Evolutionary conservation across 2,113 vertebrate species (phyloP).

Genomic region (Burhinus oedicnemus): DNA sequence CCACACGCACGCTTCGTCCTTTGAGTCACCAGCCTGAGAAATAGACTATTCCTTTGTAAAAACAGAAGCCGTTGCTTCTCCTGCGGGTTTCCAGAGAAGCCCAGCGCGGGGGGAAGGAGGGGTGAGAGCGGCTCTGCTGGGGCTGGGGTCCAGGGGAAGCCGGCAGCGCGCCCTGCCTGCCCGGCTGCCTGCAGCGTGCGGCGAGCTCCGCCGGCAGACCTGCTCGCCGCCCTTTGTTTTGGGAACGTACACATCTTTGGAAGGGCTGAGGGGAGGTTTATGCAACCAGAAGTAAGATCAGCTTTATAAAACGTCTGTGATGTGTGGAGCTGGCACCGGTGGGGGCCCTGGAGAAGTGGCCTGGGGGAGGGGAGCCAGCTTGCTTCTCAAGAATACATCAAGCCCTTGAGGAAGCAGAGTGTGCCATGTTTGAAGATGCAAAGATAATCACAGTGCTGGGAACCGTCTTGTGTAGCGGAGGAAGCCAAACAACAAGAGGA

Average conservation of each 20-base stretch:
- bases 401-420: slow-evolving; percentile 97
- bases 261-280: neutral
- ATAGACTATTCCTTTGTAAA: neutral
- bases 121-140: neutral
- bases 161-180: neutral
- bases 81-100: neutral
- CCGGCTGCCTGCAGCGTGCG: neutral
- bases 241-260: neutral
- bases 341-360: slow-evolving; percentile 48
- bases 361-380: slow-evolving; percentile 64
- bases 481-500: slow-evolving; percentile 99
- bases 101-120: neutral
- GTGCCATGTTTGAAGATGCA: slow-evolving; percentile 99
- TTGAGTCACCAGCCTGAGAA: neutral
- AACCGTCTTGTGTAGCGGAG: slow-evolving; percentile 95
- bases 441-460: slow-evolving; percentile 99
- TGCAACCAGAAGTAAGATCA: slow-evolving; percentile 24
- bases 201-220: neutral
- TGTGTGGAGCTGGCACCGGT: slow-evolving; percentile 17
- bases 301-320: slow-evolving; percentile 59
- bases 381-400: slow-evolving; percentile 92
- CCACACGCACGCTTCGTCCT: fast-evolving
- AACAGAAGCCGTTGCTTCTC: neutral
- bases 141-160: neutral
- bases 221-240: fast-evolving